Conservation (phyloP, 2,113 vertebrate genomes). For the Smithornis capensis region DNA sequence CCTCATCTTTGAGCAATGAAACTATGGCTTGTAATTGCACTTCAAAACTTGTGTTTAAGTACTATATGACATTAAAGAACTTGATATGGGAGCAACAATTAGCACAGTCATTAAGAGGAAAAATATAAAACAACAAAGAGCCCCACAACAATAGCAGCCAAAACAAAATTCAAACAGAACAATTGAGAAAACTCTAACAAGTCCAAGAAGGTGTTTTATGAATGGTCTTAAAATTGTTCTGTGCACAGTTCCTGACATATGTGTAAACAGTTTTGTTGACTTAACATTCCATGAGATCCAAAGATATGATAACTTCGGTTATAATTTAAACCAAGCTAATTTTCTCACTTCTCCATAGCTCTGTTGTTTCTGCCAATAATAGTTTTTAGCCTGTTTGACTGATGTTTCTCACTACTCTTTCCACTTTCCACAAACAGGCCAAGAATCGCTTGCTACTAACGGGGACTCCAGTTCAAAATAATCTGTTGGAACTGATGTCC, state of each 20-base stretch:
- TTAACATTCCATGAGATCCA: neutral
- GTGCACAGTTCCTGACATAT: neutral
- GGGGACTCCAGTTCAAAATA: slow-evolving; percentile 95
- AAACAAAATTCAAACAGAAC: neutral
- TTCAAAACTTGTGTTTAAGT: neutral
- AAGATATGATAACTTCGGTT: neutral
- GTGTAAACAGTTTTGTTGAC: neutral
- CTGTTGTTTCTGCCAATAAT: neutral
- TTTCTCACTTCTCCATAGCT: neutral
- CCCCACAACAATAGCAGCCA: neutral
- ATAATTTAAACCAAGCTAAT: neutral
- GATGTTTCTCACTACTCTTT: neutral
- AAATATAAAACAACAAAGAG: neutral
- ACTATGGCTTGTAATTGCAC: neutral
- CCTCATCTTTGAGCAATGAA: neutral
- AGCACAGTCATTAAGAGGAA: neutral
- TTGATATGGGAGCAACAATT: neutral
- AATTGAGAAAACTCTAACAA: neutral
- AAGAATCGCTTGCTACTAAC: slow-evolving; percentile 90
- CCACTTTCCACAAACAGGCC: slow-evolving; percentile 73
- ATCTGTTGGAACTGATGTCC: slow-evolving; percentile 93
- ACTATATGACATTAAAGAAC: neutral
- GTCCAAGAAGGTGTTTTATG: neutral
- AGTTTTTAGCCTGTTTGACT: neutral
- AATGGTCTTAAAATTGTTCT: neutral